These are phyloP conservation scores for Hyposoter didymator DNA, from an alignment of 2,888 invertebrate genomes.

Conservation along the genomic window DNA sequence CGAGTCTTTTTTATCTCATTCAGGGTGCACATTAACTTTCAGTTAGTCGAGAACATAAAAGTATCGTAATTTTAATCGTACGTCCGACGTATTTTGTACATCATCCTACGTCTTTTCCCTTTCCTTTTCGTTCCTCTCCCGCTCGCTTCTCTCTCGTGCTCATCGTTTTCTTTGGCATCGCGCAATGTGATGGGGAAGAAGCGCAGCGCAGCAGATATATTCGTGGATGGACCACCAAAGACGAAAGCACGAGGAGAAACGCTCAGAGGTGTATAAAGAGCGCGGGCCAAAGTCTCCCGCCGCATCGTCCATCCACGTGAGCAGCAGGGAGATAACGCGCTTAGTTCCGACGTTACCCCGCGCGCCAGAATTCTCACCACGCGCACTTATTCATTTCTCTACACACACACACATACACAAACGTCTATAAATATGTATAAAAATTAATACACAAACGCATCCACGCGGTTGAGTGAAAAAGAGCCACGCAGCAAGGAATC, in stretches of 20 bases:
- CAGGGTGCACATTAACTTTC: slow-evolving; percentile 77
- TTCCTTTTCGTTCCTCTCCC: slow-evolving; percentile 19
- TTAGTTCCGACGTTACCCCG: slow-evolving; percentile 52
- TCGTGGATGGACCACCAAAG: slow-evolving; percentile 79
- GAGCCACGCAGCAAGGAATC: slow-evolving; percentile 19
- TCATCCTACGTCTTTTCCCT: slow-evolving; percentile 49
- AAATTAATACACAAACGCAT: not conserved
- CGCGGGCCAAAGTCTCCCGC: slow-evolving; percentile 14
- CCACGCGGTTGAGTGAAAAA: not conserved
- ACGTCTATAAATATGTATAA: not conserved
- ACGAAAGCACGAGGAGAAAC: slow-evolving; percentile 63
- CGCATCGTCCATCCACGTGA: slow-evolving; percentile 18
- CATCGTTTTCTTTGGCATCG: slow-evolving; percentile 49
- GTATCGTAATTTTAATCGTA: slow-evolving; percentile 80
- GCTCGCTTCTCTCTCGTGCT: slow-evolving; percentile 37
- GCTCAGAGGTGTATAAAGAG: slow-evolving; percentile 56
- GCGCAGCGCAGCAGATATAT: slow-evolving; percentile 75
- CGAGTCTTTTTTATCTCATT: slow-evolving; percentile 41
- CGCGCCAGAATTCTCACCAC: slow-evolving; percentile 34
- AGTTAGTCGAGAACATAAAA: slow-evolving; percentile 79
- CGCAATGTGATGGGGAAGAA: slow-evolving; percentile 69
- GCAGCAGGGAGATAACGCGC: slow-evolving; percentile 59
- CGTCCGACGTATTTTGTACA: slow-evolving; percentile 69
- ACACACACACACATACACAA: not conserved
- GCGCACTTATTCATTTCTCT: slow-evolving; percentile 8